Evolutionary conservation across 2,113 vertebrate genomes (phyloP), one percentile per base, ranked within the genome.

Genomic region (Spea multiplicata): DNA sequence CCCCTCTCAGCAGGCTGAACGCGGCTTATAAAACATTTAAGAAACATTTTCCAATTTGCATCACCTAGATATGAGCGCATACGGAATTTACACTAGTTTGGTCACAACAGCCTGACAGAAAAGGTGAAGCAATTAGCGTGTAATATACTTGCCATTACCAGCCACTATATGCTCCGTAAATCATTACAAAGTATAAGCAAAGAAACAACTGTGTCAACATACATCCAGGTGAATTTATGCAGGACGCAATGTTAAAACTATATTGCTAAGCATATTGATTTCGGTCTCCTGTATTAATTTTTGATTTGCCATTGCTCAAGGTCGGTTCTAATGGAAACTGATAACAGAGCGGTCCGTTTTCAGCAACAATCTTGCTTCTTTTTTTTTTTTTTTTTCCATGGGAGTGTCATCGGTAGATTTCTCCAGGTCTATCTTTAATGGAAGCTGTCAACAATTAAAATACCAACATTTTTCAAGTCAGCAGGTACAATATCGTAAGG

Each of bases 361-460:
- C n/a, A 10, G 16, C 76, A 13, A 69, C 75, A 10, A 16, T 62
- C 14, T 59, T 59, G 55, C 4, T 59, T 59, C 1, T 9, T 59
- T 59, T 59, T 8, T 59, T 59, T 7, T n/a, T 17, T 66, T 17
- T 57, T 47, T 44, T 66, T 14, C 9, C 9, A 30, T 14, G 49
- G 59, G 69, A 47, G 62, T 16, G 14, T 71, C 52, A 64, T 73
- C 77, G 14, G 49, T 73, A 12, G 65, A 67, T 67, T 66, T 57
- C 44, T 68, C 64, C 14, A 30, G 12, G 3, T 5, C 71, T 74
- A 48, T 57, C 52, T 72, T 44, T 73, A 80, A 67, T 55, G n/a
- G 71, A 44, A 66, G 47, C 65, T 74, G 78, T 80, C 78, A 80
- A 74, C 78, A 73, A 80, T 80, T 74, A 80, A 68, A 80, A 73